Percentiles rank a stretch among this genome's conserved stretches.
Conservation (phyloP, 2,888 invertebrate species). For the Drosophila atripex region DNA sequence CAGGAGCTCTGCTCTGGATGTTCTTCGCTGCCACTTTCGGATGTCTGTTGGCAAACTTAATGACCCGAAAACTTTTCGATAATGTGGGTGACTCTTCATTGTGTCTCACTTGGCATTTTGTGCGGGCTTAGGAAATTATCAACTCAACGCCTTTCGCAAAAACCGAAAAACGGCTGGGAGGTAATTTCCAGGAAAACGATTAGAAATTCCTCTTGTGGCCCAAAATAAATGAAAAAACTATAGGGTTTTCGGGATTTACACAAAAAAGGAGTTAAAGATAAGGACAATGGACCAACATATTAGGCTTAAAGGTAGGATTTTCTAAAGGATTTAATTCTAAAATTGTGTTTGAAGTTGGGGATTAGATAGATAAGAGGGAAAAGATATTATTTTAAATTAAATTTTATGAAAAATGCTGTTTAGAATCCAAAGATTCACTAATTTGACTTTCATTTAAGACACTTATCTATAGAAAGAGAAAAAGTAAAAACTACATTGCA, state of each 20-base stretch:
- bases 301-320: constrained; percentile 14
- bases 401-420: neutral
- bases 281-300: constrained; percentile 31
- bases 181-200: constrained; percentile 73
- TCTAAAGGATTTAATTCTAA: constrained; percentile 1
- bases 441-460: neutral
- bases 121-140: constrained; percentile 67
- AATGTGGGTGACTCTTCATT: constrained; percentile 65
- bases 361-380: neutral
- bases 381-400: neutral
- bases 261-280: constrained; percentile 47
- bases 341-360: neutral
- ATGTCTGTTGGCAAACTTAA: constrained; percentile 80
- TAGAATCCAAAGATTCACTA: neutral
- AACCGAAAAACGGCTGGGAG: constrained; percentile 57
- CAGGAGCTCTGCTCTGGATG: constrained; percentile 12
- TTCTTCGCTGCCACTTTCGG: constrained; percentile 10
- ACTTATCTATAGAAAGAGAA: constrained; percentile 14
- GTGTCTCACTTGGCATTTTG: constrained; percentile 36
- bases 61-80: constrained; percentile 84
- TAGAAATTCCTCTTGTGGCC: constrained; percentile 55
- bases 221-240: constrained; percentile 36
- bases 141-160: constrained; percentile 56
- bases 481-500: constrained; percentile 9
- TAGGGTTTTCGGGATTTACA: constrained; percentile 19